These are phyloP conservation scores for Calosoma granatense DNA, from an alignment of 1,140 invertebrate species.

Conservation along the genomic window DNA sequence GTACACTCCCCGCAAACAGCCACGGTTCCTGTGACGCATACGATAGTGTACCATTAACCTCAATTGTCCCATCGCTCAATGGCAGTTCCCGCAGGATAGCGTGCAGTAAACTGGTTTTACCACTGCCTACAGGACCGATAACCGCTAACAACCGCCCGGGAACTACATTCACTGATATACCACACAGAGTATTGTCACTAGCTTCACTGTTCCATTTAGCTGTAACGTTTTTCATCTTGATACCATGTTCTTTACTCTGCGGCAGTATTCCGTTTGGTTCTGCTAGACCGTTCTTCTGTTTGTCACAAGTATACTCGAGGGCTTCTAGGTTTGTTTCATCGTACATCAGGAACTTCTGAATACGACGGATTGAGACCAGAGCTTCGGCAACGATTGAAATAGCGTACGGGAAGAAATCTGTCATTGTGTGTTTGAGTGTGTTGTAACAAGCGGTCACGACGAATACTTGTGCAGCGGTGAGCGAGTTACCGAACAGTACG, in stretches of 20 bases:
- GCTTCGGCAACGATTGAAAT: conserved; percentile 49
- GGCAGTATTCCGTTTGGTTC: conserved; percentile 22
- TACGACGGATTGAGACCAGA: conserved; percentile 52
- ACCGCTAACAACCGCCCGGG: conserved; percentile 57
- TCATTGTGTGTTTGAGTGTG: conserved; percentile 58
- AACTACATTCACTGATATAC: conserved; percentile 46
- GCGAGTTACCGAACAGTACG: conserved; percentile 53
- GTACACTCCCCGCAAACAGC: conserved; percentile 51
- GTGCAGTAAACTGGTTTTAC: conserved; percentile 67
- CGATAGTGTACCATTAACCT: conserved; percentile 56
- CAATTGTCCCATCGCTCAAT: conserved; percentile 46
- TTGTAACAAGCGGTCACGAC: conserved; percentile 62
- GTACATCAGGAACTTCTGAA: conserved; percentile 56
- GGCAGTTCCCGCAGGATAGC: conserved; percentile 62
- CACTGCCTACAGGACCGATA: conserved; percentile 71
- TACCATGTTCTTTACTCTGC: conserved; percentile 19
- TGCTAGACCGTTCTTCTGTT: conserved; percentile 13
- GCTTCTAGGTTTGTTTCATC: conserved; percentile 43
- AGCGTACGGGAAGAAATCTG: conserved; percentile 60
- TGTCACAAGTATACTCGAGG: conserved; percentile 24
- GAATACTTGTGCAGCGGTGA: conserved; percentile 68
- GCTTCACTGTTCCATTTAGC: conserved; percentile 49
- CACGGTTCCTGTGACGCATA: conserved; percentile 74
- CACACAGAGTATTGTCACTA: conserved; percentile 44
- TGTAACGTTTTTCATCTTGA: conserved; percentile 41